phyloP scores from a whole-genome alignment of 2,113 vertebrate genomes.

The Nerophis lumbriciformis region DNA sequence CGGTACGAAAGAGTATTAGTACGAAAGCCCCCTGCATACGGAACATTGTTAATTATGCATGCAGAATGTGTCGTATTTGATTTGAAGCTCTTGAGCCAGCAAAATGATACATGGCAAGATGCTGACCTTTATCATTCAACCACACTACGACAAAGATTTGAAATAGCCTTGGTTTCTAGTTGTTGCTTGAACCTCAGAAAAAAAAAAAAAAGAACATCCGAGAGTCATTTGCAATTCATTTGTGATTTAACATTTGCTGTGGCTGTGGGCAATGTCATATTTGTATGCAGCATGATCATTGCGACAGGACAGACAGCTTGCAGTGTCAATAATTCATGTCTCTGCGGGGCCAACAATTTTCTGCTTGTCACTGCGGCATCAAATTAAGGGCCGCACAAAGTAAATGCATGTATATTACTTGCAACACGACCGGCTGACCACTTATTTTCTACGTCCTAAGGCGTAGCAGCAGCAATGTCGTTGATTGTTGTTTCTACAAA shows the following conservation, averaged over 20 bases:
- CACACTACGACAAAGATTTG: neutral
- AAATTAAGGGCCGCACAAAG: slow-evolving; percentile 13
- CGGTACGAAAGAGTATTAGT: neutral
- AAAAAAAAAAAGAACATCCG: slow-evolving; percentile 14
- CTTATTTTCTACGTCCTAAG: neutral
- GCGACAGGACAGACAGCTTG: slow-evolving; percentile 48
- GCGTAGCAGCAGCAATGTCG: neutral
- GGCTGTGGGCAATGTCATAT: slow-evolving; percentile 50
- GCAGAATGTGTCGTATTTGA: neutral
- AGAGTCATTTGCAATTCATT: slow-evolving; percentile 33
- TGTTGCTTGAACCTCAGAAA: slow-evolving; percentile 6
- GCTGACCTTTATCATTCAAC: too few species aligned
- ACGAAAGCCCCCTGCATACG: neutral
- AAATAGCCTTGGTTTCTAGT: slow-evolving; percentile 11
- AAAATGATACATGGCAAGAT: too few species aligned
- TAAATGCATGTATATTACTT: slow-evolving; percentile 7
- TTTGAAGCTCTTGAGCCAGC: neutral
- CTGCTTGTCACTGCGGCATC: slow-evolving; percentile 23
- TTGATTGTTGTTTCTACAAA: neutral
- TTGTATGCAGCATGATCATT: slow-evolving; percentile 42
- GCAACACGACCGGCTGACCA: neutral
- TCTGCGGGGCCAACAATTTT: slow-evolving; percentile 29
- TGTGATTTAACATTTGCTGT: slow-evolving; percentile 37
- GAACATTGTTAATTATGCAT: slow-evolving; percentile 12
- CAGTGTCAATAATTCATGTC: slow-evolving; percentile 60